Evolutionary conservation across 2,113 vertebrate species (phyloP), one percentile per base, ranked within the genome.

Genomic region (Notechis scutatus): DNA sequence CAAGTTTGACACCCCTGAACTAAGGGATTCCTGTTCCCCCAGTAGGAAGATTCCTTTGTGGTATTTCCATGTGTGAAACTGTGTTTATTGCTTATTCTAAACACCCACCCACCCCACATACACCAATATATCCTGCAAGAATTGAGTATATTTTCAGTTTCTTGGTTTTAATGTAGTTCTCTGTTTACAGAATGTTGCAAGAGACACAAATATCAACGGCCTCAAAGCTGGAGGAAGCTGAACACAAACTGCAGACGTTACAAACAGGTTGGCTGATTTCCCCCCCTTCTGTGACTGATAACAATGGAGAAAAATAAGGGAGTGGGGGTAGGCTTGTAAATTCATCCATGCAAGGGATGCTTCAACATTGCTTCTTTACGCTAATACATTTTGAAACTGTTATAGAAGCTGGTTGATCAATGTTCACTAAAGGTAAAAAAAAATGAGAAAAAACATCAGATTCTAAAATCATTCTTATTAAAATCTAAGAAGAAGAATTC

Each of bases 151-250:
- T 93, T 94, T 90, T 52, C 14, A 61, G 14, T 29, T 15, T 54
- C 26, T 21, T 85, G 47, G 26, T 59, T 91, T 2, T 1, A 92
- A 89, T 91, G 93, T 92, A 85, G 4, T 94, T 96, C 92, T 94
- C 64, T 91, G 39, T 74, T 34, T 87, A 1, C 96, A 99, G 99
- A 97, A 99, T 98, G 97, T 97, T 99, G 94, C 99, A 99, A 96
- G 99, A 99, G 98, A 99, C 97, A 85, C 99, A 99, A 96, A 98
- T 98, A 96, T 99, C 98, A 1, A 98, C 99, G 97, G 98, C 98
- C 96, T 99, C 98, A 9, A 99, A 98, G 97, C 97, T 99, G 97
- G 98, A 99, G 94, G 99, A 99, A 96, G 98, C 99, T 0, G 99
- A 99, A 95, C 98, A 99, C 96, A 99, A 99, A 97, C 97, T 98